Percentiles rank a stretch among this genome's conserved stretches.
Conservation (phyloP, 2,113 vertebrate species). For the Illadopsis cleaveri region DNA sequence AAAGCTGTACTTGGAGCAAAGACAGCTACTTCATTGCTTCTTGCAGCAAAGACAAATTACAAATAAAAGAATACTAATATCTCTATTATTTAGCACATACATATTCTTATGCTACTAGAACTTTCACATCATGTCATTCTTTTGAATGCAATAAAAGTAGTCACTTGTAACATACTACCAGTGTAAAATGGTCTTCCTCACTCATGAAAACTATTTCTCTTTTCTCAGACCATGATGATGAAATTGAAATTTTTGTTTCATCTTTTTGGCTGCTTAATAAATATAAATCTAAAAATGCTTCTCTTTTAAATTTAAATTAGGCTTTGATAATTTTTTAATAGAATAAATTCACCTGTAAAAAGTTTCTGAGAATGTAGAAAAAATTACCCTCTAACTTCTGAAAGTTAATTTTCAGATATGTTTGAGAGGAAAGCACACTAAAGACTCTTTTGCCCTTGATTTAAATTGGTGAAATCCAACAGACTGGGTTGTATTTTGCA, state of each 20-base stretch:
- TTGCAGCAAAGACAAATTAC: not conserved
- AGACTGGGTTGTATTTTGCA: not conserved
- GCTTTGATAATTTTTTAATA: not conserved
- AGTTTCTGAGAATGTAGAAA: not conserved
- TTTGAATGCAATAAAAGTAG: not conserved
- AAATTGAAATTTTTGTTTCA: not conserved
- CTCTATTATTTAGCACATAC: not conserved
- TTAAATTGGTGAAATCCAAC: not conserved
- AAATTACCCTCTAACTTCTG: not conserved
- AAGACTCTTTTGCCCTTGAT: not conserved
- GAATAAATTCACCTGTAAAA: not conserved
- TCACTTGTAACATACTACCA: not conserved
- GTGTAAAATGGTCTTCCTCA: not conserved
- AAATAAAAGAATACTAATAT: not conserved
- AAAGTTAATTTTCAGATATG: not conserved
- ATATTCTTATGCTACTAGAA: not conserved
- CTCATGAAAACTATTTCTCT: not conserved
- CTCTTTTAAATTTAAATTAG: not conserved
- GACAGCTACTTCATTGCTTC: not conserved
- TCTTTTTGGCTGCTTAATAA: not conserved
- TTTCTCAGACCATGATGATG: not conserved
- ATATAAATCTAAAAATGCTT: not conserved
- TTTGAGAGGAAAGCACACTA: not conserved
- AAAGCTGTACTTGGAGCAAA: not conserved
- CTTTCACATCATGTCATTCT: not conserved